Evolutionary conservation across 2,888 invertebrate genomes (phyloP), one percentile per base, ranked within the genome.

Genomic region (Drosophila barbarae): DNA sequence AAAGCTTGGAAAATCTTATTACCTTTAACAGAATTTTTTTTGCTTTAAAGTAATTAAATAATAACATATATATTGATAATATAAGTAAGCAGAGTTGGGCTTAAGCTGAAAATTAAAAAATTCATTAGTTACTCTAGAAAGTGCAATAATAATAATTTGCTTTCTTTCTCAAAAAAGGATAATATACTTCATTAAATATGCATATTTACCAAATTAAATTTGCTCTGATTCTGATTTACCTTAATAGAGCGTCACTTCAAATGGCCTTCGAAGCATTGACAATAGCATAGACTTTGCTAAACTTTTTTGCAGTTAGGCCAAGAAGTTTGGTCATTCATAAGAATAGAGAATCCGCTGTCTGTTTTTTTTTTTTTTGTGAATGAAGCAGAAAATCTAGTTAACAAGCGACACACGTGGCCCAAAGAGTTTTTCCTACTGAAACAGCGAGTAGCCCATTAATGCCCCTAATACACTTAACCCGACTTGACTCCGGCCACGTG

Each of bases 381-480:
- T 21, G 13, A 26, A 12, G 18, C 12, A 38, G 64, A 51, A 57
- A 56, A 58, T 57, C 71, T 71, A 79, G 69, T 77, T 78, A 76
- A 61, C 76, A 76, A 50, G 55, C 69, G 61, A 57, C 52, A 82
- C 82, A 82, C 82, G 83, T 82, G 74, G 72, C 67, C 50, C 65
- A 56, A 65, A 73, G 69, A 65, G 76, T 69, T 66, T 69, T 73
- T 51, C 58, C 41, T 39, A 23, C 32, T 23, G 10, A 28, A 26
- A 35, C n/a, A 42, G 28, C 12, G 21, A 34, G 28, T 28, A 56
- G 58, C 47, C 66, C 59, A 72, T 80, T 77, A 76, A 78, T 76
- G 76, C 64, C 72, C 66, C 68, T 78, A 74, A 78, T 76, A 74
- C 74, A 76, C 77, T 76, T 79, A 77, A 73, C 80, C 66, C 63